Evolutionary conservation across 2,888 invertebrate species (phyloP), one percentile per base, ranked within the genome.

Genomic region (Piscicola geometra): DNA sequence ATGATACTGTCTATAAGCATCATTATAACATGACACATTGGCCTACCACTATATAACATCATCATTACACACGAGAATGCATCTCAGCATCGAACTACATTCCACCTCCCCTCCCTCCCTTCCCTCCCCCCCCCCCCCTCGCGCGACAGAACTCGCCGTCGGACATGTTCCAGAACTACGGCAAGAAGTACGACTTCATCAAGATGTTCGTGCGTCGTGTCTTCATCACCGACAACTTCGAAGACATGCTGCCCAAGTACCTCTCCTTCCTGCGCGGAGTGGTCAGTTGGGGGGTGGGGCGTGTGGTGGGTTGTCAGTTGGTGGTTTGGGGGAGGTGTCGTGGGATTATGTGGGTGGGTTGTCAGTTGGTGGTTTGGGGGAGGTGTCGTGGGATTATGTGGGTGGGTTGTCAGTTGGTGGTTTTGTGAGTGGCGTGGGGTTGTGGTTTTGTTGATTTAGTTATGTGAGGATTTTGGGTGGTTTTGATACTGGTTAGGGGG

Each of bases 161-260:
- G 15, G 98, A 99, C 77, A 91, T 91, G 82, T 98, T 99, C 89
- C 94, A 94, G 87, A 90, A 91, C 84, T 98, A 98, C 85, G 98
- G 97, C 81, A 92, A 94, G 80, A 92, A 92, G 84, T 90, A 91
- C 2, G 96, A 97, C 86, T 91, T 93, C 86, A 96, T 97, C 83
- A 97, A 97, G 88, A 89, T 99, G 78, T 99, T 94, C 86, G 99
- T 99, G 76, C 90, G 98, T 77, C 90, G 99, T 78, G 99, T 99
- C 25, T 99, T 99, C 88, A 99, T 99, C 87, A 98, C 98, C 12
- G 98, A 99, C 86, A 95, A 99, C 88, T 98, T 99, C 89, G 94
- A 94, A 85, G 98, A 99, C 85, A 94, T 99, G 91, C 93, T 99
- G 92, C 98, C 99, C 80, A 95, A 93, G 86, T 99, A 97, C 86